Evolutionary conservation across 1,140 invertebrate species (phyloP), one percentile per base, ranked within the genome.

Genomic region (Coenobita brevimanus): DNA sequence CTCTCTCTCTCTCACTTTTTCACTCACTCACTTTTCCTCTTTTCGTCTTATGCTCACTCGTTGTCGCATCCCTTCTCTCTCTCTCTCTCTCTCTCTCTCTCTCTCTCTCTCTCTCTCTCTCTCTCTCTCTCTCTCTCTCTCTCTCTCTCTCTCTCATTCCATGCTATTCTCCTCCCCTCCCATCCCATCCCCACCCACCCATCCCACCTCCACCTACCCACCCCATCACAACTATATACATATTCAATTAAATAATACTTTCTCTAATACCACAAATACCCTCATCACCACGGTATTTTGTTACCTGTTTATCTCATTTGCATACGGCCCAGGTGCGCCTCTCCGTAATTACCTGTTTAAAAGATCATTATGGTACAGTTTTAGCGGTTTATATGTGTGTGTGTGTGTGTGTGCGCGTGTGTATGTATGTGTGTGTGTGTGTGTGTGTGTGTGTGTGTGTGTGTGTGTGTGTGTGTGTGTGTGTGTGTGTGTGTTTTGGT

Each of bases 391-490:
- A 38, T 38, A 27, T 38, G 67, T 38, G 3, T 21, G 67, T 3
- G 4, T 24, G 24, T 33, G n/a, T 36, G 67, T 71, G 27, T 27
- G 30, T 36, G 67, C 15, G 21, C n/a, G 62, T 76, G 41, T 46
- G 24, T 69, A n/a, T 69, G 24, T 17, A 69, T 27, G 0, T 6
- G 15, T 17, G 13, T 17, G 24, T 69, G 13, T 69, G 2, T 69
- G 15, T n/a, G 10, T n/a, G 10, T n/a, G n/a, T n/a, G n/a, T n/a
- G 10, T 57, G 10, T 57, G n/a, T 57, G n/a, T 57, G 10, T 69
- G 30, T 69, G 67, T 73, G 69, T 73, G 67, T 69, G 67, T 69
- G 67, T 69, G 67, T 69, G 13, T 69, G 67, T 30, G 27, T 73
- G 69, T 73, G 36, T n/a, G n/a, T n/a, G n/a, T n/a, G n/a, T n/a